These are phyloP conservation scores for Tauraco erythrolophus DNA, from an alignment of 2,113 vertebrate genomes.

Conservation along the genomic window DNA sequence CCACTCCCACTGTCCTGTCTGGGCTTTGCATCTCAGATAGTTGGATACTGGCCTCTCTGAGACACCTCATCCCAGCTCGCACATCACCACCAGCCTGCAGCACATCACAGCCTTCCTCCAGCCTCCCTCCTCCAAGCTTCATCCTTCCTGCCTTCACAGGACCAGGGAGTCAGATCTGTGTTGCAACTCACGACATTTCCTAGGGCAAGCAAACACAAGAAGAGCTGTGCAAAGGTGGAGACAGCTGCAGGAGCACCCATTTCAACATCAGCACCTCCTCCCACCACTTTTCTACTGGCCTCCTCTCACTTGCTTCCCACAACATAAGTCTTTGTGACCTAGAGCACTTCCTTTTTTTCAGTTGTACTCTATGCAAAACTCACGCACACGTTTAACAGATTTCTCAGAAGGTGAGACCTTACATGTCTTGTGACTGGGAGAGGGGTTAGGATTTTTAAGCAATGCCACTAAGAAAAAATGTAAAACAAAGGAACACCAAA, in stretches of 20 bases:
- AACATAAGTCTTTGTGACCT: background rate
- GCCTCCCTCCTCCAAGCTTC: background rate
- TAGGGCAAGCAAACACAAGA: background rate
- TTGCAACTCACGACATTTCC: background rate
- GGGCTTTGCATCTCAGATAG: background rate
- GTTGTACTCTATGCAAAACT: background rate
- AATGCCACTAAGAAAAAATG: background rate
- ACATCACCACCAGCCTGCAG: accelerated
- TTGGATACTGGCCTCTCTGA: background rate
- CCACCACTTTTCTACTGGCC: background rate
- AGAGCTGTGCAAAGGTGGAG: background rate
- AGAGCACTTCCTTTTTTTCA: background rate
- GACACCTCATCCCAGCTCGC: background rate
- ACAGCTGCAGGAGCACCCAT: background rate
- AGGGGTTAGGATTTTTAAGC: background rate
- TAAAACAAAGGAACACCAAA: background rate
- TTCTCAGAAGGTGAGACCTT: background rate
- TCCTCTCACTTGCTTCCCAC: background rate
- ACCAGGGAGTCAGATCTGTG: background rate
- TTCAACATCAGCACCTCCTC: background rate
- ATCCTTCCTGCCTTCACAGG: background rate
- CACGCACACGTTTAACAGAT: background rate
- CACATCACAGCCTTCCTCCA: background rate
- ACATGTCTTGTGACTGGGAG: background rate
- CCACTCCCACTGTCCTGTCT: background rate